Conservation (phyloP, 2,888 invertebrate species). For the Xanthorhoe spadicearia region DNA sequence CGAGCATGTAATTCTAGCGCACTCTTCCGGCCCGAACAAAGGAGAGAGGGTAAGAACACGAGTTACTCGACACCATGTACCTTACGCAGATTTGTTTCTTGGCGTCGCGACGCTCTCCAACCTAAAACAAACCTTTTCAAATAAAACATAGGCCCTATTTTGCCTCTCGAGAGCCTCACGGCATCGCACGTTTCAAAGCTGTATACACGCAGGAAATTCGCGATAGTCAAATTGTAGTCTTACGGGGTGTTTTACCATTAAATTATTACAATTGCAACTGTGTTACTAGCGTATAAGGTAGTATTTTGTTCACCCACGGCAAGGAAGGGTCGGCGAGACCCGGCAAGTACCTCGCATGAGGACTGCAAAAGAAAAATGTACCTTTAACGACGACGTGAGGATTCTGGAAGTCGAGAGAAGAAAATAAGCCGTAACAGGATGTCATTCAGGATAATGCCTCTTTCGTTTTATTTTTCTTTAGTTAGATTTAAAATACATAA, state of each 20-base stretch:
- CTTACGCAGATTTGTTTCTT: constrained; percentile 85
- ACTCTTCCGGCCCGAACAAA: constrained; percentile 85
- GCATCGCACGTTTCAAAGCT: constrained; percentile 70
- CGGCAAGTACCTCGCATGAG: constrained; percentile 78
- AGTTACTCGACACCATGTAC: constrained; percentile 84
- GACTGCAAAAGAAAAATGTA: constrained; percentile 84
- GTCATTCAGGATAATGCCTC: constrained; percentile 82
- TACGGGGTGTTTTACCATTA: constrained; percentile 78
- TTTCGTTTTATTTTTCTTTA: constrained; percentile 75
- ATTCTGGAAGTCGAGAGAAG: constrained; percentile 78
- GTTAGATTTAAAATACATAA: constrained; percentile 56
- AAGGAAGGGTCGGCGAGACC: constrained; percentile 75
- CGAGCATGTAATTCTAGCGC: constrained; percentile 85
- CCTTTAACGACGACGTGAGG: constrained; percentile 82
- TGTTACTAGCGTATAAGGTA: constrained; percentile 76
- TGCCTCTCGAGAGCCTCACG: constrained; percentile 51
- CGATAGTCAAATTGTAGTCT: constrained; percentile 85
- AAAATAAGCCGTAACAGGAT: constrained; percentile 83
- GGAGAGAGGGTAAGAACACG: constrained; percentile 85
- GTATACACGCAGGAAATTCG: constrained; percentile 78
- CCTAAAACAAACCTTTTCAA: constrained; percentile 67
- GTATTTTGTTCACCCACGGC: constrained; percentile 68
- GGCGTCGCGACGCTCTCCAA: constrained; percentile 58
- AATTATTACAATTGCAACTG: constrained; percentile 82
- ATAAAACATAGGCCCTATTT: constrained; percentile 63